Evolutionary conservation across 2,888 invertebrate species (phyloP).

Genomic region (Osmoderma eremita): DNA sequence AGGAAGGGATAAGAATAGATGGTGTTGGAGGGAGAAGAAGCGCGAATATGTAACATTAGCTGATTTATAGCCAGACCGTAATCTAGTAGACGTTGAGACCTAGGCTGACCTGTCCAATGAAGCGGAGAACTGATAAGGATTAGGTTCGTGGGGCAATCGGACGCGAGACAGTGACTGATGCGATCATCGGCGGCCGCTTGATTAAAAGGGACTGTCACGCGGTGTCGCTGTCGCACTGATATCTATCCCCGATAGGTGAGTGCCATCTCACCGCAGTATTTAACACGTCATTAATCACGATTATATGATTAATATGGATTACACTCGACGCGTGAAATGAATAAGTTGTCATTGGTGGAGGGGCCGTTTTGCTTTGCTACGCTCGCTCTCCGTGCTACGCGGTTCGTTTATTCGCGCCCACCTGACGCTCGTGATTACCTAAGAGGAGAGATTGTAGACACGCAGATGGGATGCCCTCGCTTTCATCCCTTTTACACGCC

Average conservation of each 20-base stretch:
- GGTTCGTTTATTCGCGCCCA: constrained; percentile 23
- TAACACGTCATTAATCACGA: constrained; percentile 61
- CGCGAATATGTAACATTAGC: constrained; percentile 36
- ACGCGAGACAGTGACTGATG: constrained; percentile 62
- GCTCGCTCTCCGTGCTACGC: neutral
- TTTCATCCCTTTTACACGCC: no score
- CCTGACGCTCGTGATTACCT: constrained; percentile 24
- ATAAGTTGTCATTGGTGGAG: constrained; percentile 38
- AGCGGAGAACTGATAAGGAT: constrained; percentile 62
- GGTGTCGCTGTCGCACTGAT: constrained; percentile 32
- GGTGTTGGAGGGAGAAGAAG: neutral
- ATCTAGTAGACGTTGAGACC: constrained; percentile 57
- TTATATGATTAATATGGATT: constrained; percentile 57
- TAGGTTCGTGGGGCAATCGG: constrained; percentile 58
- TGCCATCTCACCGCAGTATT: constrained; percentile 54
- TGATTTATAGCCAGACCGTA: constrained; percentile 60
- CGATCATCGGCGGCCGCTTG: constrained; percentile 61
- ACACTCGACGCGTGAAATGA: constrained; percentile 40
- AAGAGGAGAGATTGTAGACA: neutral
- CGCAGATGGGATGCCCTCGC: no score
- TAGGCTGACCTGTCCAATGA: constrained; percentile 62
- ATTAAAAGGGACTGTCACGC: constrained; percentile 60
- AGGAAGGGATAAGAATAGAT: neutral
- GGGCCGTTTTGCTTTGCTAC: constrained; percentile 12
- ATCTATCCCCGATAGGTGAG: constrained; percentile 40